Evolutionary conservation across 1,140 invertebrate species (phyloP).

Genomic region (Brachionus paranguensis): DNA sequence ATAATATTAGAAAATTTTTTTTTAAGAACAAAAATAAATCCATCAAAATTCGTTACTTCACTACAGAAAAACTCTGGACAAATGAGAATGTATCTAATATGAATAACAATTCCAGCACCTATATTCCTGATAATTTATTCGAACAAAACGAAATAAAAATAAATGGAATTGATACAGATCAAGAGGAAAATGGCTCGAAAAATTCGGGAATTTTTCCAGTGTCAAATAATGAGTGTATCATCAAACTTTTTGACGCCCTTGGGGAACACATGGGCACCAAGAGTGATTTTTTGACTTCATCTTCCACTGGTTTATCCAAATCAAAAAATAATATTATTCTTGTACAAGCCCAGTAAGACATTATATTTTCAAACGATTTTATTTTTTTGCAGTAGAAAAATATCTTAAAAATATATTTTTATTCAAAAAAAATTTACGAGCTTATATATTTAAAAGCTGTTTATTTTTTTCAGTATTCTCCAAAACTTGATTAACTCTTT

Average conservation of each 20-base stretch:
- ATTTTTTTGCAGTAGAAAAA: too few relatives aligned
- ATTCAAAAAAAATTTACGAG: too few relatives aligned
- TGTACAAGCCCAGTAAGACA: background rate
- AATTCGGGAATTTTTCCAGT: background rate
- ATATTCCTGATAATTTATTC: background rate
- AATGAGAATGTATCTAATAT: background rate
- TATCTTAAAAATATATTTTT: too few relatives aligned
- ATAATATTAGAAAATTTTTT: background rate
- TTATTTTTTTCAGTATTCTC: too few relatives aligned
- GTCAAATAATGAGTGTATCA: background rate
- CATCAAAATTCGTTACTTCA: slow-evolving; percentile 7
- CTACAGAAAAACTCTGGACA: background rate
- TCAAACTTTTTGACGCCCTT: background rate
- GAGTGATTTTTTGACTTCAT: background rate
- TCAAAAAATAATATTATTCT: background rate
- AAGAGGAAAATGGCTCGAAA: background rate
- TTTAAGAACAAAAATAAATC: background rate
- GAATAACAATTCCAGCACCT: background rate
- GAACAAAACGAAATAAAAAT: background rate
- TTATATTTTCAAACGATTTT: background rate
- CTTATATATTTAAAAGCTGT: too few relatives aligned
- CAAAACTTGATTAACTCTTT: too few relatives aligned
- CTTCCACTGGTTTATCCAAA: background rate
- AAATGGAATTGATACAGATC: background rate
- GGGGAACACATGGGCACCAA: background rate